Percentiles rank a stretch among this genome's conserved stretches.
Conservation (phyloP, 2,888 invertebrate genomes). For the Coecobrya sp. region DNA sequence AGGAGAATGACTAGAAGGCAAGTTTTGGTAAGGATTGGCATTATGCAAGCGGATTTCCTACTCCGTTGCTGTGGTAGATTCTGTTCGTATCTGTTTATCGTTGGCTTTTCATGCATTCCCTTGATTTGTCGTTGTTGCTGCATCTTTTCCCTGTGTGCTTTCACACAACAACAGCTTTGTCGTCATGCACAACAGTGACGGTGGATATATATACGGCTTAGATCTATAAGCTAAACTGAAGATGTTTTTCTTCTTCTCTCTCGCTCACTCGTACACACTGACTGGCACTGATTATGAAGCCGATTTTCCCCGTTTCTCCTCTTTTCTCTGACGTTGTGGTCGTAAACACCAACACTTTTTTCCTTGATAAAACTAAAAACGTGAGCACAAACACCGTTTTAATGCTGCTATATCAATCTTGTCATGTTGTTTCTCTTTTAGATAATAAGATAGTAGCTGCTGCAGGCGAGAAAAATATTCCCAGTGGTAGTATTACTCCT, state of each 20-base stretch:
- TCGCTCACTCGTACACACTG: background rate
- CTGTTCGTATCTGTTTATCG: constrained; percentile 2
- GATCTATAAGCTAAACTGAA: background rate
- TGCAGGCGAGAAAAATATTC: constrained; percentile 29
- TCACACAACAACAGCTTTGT: constrained; percentile 10
- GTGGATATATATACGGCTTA: constrained; percentile 15
- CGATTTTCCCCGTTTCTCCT: constrained; percentile 23
- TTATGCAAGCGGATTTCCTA: constrained; percentile 72
- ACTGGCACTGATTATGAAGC: constrained; percentile 33
- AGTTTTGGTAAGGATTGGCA: constrained; percentile 78
- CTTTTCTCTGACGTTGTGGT: constrained; percentile 8
- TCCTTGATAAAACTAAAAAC: constrained; percentile 27
- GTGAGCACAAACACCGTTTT: constrained; percentile 46
- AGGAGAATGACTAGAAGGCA: constrained; percentile 85
- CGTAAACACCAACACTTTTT: constrained; percentile 54
- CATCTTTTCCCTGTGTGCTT: constrained; percentile 25
- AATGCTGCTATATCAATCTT: constrained; percentile 50
- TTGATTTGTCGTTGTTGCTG: background rate
- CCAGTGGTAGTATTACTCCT: constrained; percentile 11
- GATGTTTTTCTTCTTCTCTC: constrained; percentile 22
- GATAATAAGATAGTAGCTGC: constrained; percentile 48
- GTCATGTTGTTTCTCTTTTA: constrained; percentile 26
- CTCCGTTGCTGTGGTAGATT: constrained; percentile 7
- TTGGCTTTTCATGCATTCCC: background rate
- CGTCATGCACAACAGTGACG: background rate